Conservation (phyloP, 2,797 vertebrate genomes). For the Siniperca scherzeri region DNA sequence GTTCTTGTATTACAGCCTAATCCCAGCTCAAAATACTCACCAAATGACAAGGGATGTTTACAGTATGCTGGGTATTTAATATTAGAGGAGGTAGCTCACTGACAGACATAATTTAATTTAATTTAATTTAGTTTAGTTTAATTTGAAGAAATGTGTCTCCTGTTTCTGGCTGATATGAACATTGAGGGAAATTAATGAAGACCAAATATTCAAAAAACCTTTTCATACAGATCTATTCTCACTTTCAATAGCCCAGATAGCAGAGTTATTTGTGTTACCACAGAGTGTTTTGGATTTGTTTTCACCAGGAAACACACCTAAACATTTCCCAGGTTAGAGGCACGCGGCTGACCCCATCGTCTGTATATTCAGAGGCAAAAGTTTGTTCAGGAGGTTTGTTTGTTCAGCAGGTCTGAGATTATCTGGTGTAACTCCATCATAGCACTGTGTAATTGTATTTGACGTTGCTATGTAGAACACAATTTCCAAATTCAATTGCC, state of each 20-base stretch:
- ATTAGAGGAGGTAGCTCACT: background rate
- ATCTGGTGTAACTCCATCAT: background rate
- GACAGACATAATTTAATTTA: background rate
- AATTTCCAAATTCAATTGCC: background rate
- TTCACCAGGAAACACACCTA: background rate
- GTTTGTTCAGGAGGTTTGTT: background rate
- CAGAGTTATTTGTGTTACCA: background rate
- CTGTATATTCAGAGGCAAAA: background rate
- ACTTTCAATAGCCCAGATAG: background rate
- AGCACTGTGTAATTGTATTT: background rate
- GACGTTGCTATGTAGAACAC: background rate
- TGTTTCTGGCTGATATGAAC: background rate
- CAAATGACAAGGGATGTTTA: background rate
- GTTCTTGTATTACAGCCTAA: constrained; percentile 12
- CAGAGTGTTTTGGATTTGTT: background rate
- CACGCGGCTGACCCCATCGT: background rate
- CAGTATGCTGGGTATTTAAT: background rate
- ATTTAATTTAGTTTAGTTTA: background rate
- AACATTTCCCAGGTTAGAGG: background rate
- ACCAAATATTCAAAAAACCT: background rate
- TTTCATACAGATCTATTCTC: background rate
- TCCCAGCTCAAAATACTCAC: constrained; percentile 21
- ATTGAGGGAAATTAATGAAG: background rate
- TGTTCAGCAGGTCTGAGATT: background rate
- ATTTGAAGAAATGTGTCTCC: background rate